Evolutionary conservation across 2,113 vertebrate genomes (phyloP).

Genomic region (Antechinus flavipes): DNA sequence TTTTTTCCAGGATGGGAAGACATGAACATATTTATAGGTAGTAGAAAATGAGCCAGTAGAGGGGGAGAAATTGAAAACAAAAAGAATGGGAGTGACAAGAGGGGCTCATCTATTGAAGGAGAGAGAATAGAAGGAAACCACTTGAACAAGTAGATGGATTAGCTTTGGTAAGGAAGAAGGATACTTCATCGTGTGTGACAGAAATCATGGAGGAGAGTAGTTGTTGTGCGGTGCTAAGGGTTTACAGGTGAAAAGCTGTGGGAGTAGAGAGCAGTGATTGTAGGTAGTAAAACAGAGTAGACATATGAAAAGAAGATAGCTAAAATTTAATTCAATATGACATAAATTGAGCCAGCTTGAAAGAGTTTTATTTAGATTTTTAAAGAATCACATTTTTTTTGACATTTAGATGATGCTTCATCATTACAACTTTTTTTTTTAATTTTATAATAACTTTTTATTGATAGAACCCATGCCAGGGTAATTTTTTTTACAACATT

Average conservation of each 20-base stretch:
- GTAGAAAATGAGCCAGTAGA: neutral
- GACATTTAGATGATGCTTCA: no score
- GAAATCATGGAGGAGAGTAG: neutral
- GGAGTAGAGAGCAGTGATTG: neutral
- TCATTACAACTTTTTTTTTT: no score
- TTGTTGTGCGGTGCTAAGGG: neutral
- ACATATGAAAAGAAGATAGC: neutral
- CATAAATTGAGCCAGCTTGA: neutral
- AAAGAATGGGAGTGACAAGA: neutral
- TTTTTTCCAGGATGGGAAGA: neutral
- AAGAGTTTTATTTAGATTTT: neutral
- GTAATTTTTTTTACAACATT: no score
- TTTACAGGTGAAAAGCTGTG: neutral
- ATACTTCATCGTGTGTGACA: neutral
- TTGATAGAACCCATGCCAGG: no score
- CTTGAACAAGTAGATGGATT: neutral
- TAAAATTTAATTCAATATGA: neutral
- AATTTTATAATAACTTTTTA: no score
- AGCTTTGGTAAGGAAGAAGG: neutral
- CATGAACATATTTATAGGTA: neutral
- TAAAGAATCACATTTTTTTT: neutral
- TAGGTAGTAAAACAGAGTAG: neutral
- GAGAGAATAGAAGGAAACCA: neutral
- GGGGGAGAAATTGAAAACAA: neutral
- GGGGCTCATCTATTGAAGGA: neutral